Percentiles rank a stretch among this genome's conserved stretches.
phyloP scores from a whole-genome alignment of 2,888 invertebrate genomes.

The Barypeithes pellucidus region DNA sequence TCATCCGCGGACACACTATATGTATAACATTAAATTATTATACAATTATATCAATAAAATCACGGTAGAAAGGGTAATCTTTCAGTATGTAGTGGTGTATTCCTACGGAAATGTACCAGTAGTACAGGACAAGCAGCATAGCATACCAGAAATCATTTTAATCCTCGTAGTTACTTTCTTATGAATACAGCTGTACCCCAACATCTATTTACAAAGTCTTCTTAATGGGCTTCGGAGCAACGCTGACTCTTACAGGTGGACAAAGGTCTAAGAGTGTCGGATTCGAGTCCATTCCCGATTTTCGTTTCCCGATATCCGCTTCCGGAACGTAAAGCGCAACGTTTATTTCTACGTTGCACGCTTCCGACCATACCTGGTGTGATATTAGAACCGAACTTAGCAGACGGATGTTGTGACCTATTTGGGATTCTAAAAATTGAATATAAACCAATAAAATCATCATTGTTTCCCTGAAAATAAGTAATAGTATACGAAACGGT shows the following conservation, averaged over 20 bases:
- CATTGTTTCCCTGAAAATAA: no score
- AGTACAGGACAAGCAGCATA: no score
- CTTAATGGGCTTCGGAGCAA: conserved; percentile 91
- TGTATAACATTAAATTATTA: no score
- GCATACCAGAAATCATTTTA: no score
- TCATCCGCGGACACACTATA: no score
- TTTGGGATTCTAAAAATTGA: conserved; percentile 71
- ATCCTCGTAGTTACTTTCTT: no score
- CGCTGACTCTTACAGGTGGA: conserved; percentile 88
- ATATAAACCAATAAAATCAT: conserved; percentile 57
- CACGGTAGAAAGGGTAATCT: no score
- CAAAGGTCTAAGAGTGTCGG: conserved; percentile 85
- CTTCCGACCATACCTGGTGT: conserved; percentile 94
- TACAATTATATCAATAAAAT: no score
- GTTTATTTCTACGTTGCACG: conserved; percentile 90
- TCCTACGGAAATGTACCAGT: no score
- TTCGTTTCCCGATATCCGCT: conserved; percentile 70
- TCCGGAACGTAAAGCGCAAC: conserved; percentile 85
- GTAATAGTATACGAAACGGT: no score
- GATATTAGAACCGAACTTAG: conserved; percentile 91
- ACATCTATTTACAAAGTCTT: conserved; percentile 70
- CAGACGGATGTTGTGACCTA: conserved; percentile 79
- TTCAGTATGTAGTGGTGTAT: no score
- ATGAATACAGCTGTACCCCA: no score
- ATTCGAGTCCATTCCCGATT: conserved; percentile 69